Conservation (phyloP, 1,140 invertebrate genomes). For the Oscheius sp. region DNA sequence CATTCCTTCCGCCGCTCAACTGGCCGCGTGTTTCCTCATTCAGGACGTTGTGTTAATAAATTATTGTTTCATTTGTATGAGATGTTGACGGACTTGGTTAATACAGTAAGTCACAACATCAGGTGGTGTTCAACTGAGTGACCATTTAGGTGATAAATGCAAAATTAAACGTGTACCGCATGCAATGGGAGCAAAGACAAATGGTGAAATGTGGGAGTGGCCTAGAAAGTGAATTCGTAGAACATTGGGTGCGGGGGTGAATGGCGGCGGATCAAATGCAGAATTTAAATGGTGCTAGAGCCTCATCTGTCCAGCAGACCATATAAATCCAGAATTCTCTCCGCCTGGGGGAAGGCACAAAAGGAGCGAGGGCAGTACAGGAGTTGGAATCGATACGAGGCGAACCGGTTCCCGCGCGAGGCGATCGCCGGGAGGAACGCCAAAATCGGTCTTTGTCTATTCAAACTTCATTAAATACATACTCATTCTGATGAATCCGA, state of each 20-base stretch:
- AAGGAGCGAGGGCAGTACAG: background rate
- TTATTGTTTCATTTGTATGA: too few species aligned
- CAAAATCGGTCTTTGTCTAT: too few species aligned
- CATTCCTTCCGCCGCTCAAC: background rate
- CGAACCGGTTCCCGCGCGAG: background rate
- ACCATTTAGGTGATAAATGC: too few species aligned
- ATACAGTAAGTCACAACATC: too few species aligned
- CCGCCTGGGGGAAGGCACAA: background rate
- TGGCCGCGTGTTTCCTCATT: too few species aligned
- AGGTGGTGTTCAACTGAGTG: background rate
- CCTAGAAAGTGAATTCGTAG: too few species aligned
- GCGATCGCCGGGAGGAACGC: background rate
- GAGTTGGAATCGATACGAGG: background rate
- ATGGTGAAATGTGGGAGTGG: background rate
- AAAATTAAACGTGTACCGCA: background rate
- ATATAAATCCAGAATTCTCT: background rate
- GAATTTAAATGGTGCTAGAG: constrained; percentile 10
- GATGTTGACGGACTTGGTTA: too few species aligned
- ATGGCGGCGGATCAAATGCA: background rate
- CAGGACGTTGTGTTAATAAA: too few species aligned
- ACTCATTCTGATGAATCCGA: too few species aligned
- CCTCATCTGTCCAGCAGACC: background rate
- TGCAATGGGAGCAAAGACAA: background rate
- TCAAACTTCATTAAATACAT: too few species aligned
- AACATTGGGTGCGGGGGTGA: background rate